Percentiles rank a stretch among this genome's conserved stretches.
phyloP scores from a whole-genome alignment of 2,113 vertebrate species.

The Synchiropus splendidus region DNA sequence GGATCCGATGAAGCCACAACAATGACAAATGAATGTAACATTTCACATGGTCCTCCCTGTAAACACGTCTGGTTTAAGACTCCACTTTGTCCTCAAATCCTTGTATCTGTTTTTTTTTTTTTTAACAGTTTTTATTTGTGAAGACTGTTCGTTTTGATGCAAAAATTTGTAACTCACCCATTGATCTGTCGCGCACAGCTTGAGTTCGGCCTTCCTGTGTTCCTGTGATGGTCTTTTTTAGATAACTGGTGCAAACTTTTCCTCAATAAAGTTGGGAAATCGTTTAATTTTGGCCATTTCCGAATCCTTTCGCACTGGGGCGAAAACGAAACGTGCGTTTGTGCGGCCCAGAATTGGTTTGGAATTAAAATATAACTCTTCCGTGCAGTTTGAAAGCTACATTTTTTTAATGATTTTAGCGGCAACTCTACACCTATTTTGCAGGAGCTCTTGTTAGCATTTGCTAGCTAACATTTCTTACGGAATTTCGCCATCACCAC shows the following conservation, averaged over 20 bases:
- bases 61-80: constrained; percentile 12
- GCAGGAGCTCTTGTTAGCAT: too few species aligned
- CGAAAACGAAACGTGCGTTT: too few species aligned
- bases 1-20: constrained; percentile 79
- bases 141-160: constrained; percentile 91
- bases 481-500: too few species aligned
- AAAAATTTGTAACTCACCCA: constrained; percentile 78
- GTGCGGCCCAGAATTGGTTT: too few species aligned
- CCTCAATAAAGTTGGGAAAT: constrained; percentile 78
- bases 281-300: constrained; percentile 25
- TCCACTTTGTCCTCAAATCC: constrained; percentile 55
- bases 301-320: too few species aligned
- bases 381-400: too few species aligned
- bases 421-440: too few species aligned
- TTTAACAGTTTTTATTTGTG: constrained; percentile 96
- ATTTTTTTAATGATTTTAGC: too few species aligned
- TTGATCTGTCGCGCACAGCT: constrained; percentile 66
- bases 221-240: constrained; percentile 83
- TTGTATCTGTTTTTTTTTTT: too few species aligned
- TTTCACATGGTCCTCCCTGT: constrained; percentile 6
- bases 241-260: constrained; percentile 73
- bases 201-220: constrained; percentile 78
- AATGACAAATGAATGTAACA: constrained; percentile 42
- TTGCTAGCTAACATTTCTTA: too few species aligned
- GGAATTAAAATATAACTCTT: too few species aligned